These are phyloP conservation scores for Lycaena phlaeas DNA, from an alignment of 2,888 invertebrate species.

Conservation along the genomic window DNA sequence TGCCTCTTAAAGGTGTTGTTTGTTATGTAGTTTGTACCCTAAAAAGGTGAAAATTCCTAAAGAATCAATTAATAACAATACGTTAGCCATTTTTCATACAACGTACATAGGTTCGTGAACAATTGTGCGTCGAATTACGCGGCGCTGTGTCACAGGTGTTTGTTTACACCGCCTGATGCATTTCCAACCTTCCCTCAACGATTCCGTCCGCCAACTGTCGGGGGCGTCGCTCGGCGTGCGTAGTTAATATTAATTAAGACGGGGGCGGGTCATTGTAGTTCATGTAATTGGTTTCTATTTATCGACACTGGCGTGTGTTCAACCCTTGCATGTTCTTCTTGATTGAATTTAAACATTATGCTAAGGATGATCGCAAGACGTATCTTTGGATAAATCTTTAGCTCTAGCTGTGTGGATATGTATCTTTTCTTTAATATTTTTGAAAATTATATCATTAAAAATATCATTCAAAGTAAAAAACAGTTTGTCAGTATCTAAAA, in stretches of 20 bases:
- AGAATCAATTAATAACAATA: no score
- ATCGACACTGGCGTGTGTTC: constrained; percentile 25
- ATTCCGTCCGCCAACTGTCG: constrained; percentile 38
- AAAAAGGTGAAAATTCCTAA: no score
- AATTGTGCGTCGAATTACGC: background rate
- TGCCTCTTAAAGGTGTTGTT: no score
- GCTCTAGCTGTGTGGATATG: no score
- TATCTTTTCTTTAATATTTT: constrained; percentile 3
- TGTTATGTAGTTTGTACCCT: no score
- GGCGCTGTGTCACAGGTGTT: constrained; percentile 37
- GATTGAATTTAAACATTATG: constrained; percentile 14
- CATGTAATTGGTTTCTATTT: constrained; percentile 38
- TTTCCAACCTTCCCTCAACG: constrained; percentile 42
- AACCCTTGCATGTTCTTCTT: constrained; percentile 22
- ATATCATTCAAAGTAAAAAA: no score
- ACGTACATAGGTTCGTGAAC: no score
- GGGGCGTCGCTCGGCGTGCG: constrained; percentile 43
- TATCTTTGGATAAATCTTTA: background rate
- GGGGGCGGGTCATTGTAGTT: constrained; percentile 31
- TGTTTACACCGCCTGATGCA: constrained; percentile 58
- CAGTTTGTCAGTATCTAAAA: no score
- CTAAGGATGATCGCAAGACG: constrained; percentile 5
- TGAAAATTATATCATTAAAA: no score
- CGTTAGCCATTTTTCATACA: no score
- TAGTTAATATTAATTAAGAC: constrained; percentile 53